phyloP scores from a whole-genome alignment of 2,113 vertebrate species.

The Percopsis transmontana region DNA sequence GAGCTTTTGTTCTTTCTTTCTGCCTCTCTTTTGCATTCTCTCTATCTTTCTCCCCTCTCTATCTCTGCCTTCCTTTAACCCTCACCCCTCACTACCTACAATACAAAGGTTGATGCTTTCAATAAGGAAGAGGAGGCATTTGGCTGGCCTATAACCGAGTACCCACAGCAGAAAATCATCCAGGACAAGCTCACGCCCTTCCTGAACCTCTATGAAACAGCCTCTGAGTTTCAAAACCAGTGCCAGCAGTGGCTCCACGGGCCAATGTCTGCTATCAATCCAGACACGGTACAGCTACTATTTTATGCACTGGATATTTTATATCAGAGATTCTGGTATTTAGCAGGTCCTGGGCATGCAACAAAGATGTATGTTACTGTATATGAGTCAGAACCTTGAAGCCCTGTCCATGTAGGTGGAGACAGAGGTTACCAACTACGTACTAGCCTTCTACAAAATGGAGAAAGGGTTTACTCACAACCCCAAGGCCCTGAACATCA shows the following conservation, averaged over 20 bases:
- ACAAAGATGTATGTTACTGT: not conserved
- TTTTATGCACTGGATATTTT: not conserved
- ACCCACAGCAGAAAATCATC: constrained; percentile 82
- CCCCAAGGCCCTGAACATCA: constrained; percentile 78
- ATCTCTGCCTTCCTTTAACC: not conserved
- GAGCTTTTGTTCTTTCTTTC: not conserved
- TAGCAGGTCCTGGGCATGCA: too few species aligned
- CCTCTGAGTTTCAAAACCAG: constrained; percentile 78
- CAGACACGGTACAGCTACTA: constrained; percentile 71
- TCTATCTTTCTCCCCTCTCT: not conserved
- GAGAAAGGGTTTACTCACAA: constrained; percentile 80
- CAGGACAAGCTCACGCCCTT: constrained; percentile 82
- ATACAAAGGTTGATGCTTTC: constrained; percentile 82
- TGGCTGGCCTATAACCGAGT: constrained; percentile 83
- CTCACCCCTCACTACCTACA: constrained; percentile 1
- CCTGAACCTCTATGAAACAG: constrained; percentile 82
- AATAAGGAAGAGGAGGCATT: constrained; percentile 87
- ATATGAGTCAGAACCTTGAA: not conserved
- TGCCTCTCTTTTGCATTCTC: not conserved
- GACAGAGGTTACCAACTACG: constrained; percentile 79
- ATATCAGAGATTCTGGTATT: not conserved
- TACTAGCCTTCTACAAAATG: constrained; percentile 82
- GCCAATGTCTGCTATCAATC: constrained; percentile 79
- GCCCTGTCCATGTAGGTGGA: constrained; percentile 67
- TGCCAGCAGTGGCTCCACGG: constrained; percentile 81